Conservation (phyloP, 2,797 vertebrate genomes). For the Chiloscyllium punctatum region DNA sequence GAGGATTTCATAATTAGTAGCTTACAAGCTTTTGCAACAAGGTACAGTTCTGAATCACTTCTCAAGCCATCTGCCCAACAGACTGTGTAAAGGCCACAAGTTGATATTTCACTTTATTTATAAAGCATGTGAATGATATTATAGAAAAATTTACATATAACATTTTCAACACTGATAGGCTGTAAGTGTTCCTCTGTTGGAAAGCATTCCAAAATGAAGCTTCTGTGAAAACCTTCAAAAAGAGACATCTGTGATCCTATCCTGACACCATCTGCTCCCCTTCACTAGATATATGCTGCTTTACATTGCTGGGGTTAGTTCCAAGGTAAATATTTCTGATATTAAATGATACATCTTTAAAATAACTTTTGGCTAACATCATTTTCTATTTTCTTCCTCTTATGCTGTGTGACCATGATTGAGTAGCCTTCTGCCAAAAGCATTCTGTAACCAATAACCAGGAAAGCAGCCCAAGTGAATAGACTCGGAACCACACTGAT, state of each 20-base stretch:
- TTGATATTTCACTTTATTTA: conserved; percentile 22
- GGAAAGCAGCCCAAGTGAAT: background rate
- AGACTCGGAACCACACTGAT: background rate
- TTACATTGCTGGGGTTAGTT: background rate
- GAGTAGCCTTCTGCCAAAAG: background rate
- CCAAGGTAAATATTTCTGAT: background rate
- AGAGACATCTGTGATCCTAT: conserved; percentile 1
- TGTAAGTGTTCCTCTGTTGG: background rate
- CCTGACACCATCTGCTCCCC: conserved; percentile 24
- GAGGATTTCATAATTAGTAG: background rate
- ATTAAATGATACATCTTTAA: background rate
- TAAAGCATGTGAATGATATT: conserved; percentile 23
- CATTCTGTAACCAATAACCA: background rate
- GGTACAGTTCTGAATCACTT: background rate
- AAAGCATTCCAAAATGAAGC: conserved; percentile 28
- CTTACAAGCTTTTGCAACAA: background rate
- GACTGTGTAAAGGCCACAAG: conserved; percentile 15
- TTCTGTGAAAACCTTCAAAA: conserved; percentile 6
- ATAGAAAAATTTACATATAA: conserved; percentile 20
- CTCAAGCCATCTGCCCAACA: conserved; percentile 34
- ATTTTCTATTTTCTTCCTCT: background rate
- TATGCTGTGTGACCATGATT: background rate
- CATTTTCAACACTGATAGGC: conserved; percentile 4
- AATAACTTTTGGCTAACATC: background rate
- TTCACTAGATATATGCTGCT: background rate